phyloP scores from a whole-genome alignment of 2,888 invertebrate species.

The Bombylius major region DNA sequence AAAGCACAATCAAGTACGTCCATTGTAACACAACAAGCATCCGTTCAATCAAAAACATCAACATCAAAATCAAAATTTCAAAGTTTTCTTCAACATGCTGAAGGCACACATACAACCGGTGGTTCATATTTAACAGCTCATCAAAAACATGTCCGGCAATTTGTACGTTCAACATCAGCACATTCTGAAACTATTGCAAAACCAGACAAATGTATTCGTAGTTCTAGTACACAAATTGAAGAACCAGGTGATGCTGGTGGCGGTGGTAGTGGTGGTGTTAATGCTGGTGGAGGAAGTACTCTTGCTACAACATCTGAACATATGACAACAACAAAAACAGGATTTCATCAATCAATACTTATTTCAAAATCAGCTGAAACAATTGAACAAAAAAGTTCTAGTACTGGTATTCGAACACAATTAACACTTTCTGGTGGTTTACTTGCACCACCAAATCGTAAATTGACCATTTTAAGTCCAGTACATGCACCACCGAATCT shows the following conservation, averaged over 20 bases:
- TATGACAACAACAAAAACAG: conserved; percentile 24
- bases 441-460: conserved; percentile 38
- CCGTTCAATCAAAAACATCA: conserved; percentile 20
- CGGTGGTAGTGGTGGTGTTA: conserved; percentile 10
- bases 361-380: conserved; percentile 37
- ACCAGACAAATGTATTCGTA: conserved; percentile 34
- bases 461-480: conserved; percentile 68
- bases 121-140: conserved; percentile 32
- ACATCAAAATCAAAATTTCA: conserved; percentile 31
- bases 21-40: conserved; percentile 28
- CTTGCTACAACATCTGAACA: background rate
- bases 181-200: conserved; percentile 32
- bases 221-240: conserved; percentile 35
- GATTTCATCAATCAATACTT: conserved; percentile 33
- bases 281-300: background rate
- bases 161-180: conserved; percentile 36
- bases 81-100: conserved; percentile 35
- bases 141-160: conserved; percentile 36
- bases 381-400: conserved; percentile 22
- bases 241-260: conserved; percentile 15
- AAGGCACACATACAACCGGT: conserved; percentile 22
- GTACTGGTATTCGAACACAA: conserved; percentile 33
- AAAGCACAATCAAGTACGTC: conserved; percentile 35
- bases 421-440: conserved; percentile 34
- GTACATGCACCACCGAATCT: conserved; percentile 53